Evolutionary conservation across 2,797 vertebrate genomes (phyloP), one percentile per base, ranked within the genome.

Genomic region (Chrosomus eos): DNA sequence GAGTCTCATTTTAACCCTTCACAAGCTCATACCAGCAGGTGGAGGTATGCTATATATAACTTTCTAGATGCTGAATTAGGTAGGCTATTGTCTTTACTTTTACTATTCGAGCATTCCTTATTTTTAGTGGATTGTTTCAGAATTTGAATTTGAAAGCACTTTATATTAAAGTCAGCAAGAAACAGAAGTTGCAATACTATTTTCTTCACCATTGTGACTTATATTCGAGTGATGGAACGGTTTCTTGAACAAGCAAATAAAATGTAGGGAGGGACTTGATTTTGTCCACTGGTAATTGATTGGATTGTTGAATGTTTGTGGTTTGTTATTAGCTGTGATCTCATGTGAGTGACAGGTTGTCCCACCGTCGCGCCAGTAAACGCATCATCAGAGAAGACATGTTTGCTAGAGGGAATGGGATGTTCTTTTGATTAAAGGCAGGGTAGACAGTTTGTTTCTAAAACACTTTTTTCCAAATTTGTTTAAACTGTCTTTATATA

Each of bases 21-120:
- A 83, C 43, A 75, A 83, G 71, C 81, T 48, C 40, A 73, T 19
- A 23, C 11, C 26, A 51, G 60, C 81, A 83, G 71, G 43, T 66
- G 81, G 23, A 14, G 13, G 28, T 64, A 51, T 18, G 3, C 51
- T 55, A 60, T 38, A 14, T 53, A 36, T 66, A 74, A 4, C 19
- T 38, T 18, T 72, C 5, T 60, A 33, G 38, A 73, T 11, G 18
- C 38, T 71, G 43, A 62, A 51, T 82, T 31, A 81, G 14, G n/a
- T 45, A 45, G 14, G 13, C 45, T 45, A 55, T 13, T 58, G 1
- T 40, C 6, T 78, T 78, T 21, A 53, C 19, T 4, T 58, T 58
- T 28, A 64, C 26, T 31, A 18, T 62, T 16, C 1, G 5, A 13
- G 5, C 2, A 0, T 62, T 62, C 5, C 3, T 33, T 33, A 23